Conservation (phyloP, 2,797 vertebrate species). For the Sparidentex hasta region DNA sequence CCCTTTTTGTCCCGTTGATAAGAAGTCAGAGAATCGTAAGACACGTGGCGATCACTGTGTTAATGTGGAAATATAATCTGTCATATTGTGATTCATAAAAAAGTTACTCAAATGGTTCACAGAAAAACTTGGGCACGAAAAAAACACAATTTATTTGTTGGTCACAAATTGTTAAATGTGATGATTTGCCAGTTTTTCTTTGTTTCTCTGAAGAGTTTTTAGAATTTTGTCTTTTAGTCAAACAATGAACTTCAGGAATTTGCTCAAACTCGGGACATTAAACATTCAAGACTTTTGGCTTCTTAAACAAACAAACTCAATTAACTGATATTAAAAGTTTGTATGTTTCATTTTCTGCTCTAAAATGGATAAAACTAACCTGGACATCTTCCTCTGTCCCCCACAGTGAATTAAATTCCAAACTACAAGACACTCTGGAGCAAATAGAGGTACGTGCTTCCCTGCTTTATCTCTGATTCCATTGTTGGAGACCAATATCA, state of each 20-base stretch:
- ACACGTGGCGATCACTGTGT: not conserved
- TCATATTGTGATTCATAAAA: not conserved
- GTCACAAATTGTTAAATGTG: not conserved
- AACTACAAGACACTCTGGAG: constrained; percentile 97
- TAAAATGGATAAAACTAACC: not conserved
- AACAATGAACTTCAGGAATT: not conserved
- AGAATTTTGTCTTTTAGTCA: not conserved
- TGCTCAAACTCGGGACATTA: not conserved
- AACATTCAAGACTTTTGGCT: not conserved
- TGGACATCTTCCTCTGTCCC: constrained; percentile 24
- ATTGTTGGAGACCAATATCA: constrained; percentile 36
- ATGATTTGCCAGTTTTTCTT: not conserved
- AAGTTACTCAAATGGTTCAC: not conserved
- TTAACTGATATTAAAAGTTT: not conserved
- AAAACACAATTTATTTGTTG: not conserved
- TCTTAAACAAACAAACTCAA: not conserved
- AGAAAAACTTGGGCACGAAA: too few species aligned
- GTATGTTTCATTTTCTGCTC: not conserved
- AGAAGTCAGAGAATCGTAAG: not conserved
- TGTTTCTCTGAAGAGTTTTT: not conserved
- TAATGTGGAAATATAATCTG: not conserved
- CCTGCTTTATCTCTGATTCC: constrained; percentile 32
- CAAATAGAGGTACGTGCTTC: constrained; percentile 94
- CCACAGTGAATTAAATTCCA: constrained; percentile 95
- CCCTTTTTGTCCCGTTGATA: not conserved